Base-by-base conservation (phyloP, 1,140 invertebrate genomes). In the Penaeus chinensis region DNA sequence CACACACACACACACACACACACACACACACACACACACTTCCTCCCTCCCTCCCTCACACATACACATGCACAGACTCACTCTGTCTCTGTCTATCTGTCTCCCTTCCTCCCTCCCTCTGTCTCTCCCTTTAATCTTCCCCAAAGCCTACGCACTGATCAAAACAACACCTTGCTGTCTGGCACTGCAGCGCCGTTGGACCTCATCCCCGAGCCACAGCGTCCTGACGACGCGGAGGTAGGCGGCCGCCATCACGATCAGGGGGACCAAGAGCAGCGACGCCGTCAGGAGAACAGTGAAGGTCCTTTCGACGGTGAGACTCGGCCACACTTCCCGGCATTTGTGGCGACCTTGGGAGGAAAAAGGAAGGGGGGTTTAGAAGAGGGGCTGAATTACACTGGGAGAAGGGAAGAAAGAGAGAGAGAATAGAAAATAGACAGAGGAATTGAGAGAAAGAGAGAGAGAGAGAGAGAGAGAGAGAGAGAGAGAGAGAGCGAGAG, bases 241-340 rank as follows among this genome's bases (percentile, higher is more conserved):
- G 2, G 95, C 95, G 42, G 95, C 93, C 1, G 94, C 94, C 93
- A 97, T 95, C 69, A 97, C 94, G 69, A 96, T 91, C 85, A 97
- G 92, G 0, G 96, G 96, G 11, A 96, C 91, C 2, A 96, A 92
- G 3, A 97, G 93, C 3, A 97, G 92, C 11, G 95, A 93, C 0
- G 94, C 93, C 90, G 96, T 95, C 90, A 97, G 92, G 79, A 96
- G 94, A 4, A 97, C 92, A 91, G 96, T 96, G 92, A 96, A 97
- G 0, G 93, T 93, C 84, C 94, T 93, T 91, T 96, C 96, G 71
- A 94, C 79, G 42, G 93, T 93, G 65, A 93, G 91, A 82, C 93
- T 94, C 0, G 94, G 93, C 95, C 95, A 96, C n/a, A 94, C 93
- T 91, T 96, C 95, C 18, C 96, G 93, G 91, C 95, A 96, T 92